Percentiles rank a stretch among this genome's conserved stretches.
phyloP scores from a whole-genome alignment of 2,888 invertebrate species.

The Cheilosia pagana region DNA sequence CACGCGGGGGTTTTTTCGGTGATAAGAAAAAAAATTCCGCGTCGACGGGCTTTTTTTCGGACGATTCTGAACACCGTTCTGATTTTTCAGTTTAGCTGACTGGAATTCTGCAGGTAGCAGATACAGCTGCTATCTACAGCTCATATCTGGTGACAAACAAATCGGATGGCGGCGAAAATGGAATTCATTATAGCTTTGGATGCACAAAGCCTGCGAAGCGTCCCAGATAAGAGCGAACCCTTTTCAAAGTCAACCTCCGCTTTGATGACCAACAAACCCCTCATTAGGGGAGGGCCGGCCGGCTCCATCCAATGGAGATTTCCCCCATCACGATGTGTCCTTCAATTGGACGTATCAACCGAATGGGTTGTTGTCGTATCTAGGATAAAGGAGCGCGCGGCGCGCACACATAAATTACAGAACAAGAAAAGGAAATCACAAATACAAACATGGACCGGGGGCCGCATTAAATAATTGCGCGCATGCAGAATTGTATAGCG shows the following conservation, averaged over 20 bases:
- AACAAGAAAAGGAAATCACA: conserved; percentile 69
- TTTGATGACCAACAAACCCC: conserved; percentile 29
- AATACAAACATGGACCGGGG: conserved; percentile 24
- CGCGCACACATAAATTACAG: conserved; percentile 35
- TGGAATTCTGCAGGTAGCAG: conserved; percentile 23
- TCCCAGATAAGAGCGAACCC: conserved; percentile 15
- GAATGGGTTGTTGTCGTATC: conserved; percentile 49
- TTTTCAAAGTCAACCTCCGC: conserved; percentile 15
- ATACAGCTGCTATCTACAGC: neutral
- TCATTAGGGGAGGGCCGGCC: conserved; percentile 1
- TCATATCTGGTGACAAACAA: conserved; percentile 6
- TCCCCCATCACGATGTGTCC: conserved; percentile 44
- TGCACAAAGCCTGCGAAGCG: neutral
- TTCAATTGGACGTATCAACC: conserved; percentile 41
- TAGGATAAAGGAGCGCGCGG: conserved; percentile 9
- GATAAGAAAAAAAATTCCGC: conserved; percentile 30
- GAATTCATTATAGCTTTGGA: conserved; percentile 20
- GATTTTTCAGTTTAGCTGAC: conserved; percentile 22
- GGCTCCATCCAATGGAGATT: conserved; percentile 19
- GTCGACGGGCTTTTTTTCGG: conserved; percentile 4
- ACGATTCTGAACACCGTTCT: conserved; percentile 38
- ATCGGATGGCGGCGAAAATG: conserved; percentile 33
- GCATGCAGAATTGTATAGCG: neutral
- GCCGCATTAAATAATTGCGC: conserved; percentile 44
- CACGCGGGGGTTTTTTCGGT: conserved; percentile 14